Evolutionary conservation across 2,888 invertebrate genomes (phyloP).

Genomic region (Reticulitermes lucifugus): DNA sequence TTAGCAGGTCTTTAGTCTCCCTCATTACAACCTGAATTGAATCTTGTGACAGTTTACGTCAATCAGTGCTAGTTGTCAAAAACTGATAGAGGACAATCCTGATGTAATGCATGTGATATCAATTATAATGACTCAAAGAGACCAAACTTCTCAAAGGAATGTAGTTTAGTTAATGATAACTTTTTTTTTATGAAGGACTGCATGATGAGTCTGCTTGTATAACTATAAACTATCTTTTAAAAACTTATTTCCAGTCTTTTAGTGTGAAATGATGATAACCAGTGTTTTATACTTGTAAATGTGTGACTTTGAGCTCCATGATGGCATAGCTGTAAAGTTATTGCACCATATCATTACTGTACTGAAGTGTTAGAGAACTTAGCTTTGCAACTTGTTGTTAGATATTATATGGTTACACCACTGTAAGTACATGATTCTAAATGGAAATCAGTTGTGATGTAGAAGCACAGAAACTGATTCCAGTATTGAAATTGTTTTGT

Average conservation of each 20-base stretch:
- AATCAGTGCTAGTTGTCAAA: constrained; percentile 36
- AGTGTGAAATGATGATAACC: constrained; percentile 39
- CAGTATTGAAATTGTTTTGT: constrained; percentile 16
- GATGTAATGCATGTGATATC: constrained; percentile 51
- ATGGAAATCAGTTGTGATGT: constrained; percentile 35
- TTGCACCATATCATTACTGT: constrained; percentile 45
- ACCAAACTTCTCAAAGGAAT: constrained; percentile 51
- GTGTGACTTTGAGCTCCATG: constrained; percentile 38
- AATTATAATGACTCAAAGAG: constrained; percentile 47
- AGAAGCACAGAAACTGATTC: constrained; percentile 27
- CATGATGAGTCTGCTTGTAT: constrained; percentile 49
- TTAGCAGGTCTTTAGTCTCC: constrained; percentile 31
- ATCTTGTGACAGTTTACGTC: constrained; percentile 39
- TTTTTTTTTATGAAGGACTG: constrained; percentile 46
- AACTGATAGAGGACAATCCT: constrained; percentile 51
- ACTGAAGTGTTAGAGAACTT: constrained; percentile 29
- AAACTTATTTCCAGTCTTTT: constrained; percentile 35
- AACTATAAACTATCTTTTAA: constrained; percentile 40
- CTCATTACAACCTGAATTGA: constrained; percentile 29
- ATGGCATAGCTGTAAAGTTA: constrained; percentile 38
- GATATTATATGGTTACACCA: constrained; percentile 36
- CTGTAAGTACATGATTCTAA: constrained; percentile 46
- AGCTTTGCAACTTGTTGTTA: constrained; percentile 42
- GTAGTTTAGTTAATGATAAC: constrained; percentile 46
- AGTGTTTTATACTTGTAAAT: constrained; percentile 48